Conservation (phyloP, 2,113 vertebrate species). For the Shinisaurus crocodilurus region DNA sequence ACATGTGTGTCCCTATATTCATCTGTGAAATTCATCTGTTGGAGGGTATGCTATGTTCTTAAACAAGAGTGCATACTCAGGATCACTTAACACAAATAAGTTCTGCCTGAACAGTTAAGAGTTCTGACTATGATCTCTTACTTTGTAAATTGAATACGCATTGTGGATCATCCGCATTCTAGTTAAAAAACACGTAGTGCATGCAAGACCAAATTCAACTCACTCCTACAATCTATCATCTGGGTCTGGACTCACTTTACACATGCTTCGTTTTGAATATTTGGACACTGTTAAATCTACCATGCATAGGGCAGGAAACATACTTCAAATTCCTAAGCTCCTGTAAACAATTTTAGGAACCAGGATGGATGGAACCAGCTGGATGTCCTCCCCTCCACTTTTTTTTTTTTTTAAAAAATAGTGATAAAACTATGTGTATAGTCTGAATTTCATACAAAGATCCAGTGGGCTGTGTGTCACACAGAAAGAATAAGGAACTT, state of each 20-base stretch:
- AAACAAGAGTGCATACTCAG: neutral
- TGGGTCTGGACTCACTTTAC: neutral
- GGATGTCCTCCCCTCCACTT: no score
- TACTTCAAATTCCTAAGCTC: neutral
- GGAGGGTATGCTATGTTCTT: neutral
- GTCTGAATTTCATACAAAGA: neutral
- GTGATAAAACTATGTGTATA: neutral
- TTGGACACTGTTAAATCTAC: neutral
- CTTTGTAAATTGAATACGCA: neutral
- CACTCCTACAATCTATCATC: neutral
- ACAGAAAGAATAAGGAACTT: neutral
- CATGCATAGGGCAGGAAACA: neutral
- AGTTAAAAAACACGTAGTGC: neutral
- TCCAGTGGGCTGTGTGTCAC: neutral
- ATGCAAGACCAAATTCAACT: neutral
- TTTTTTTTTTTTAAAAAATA: neutral
- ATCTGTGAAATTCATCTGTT: no score
- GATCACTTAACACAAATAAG: neutral
- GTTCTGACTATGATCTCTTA: neutral
- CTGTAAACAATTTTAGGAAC: slow-evolving; percentile 4
- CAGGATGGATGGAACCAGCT: neutral
- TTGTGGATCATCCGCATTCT: neutral
- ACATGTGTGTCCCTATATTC: no score
- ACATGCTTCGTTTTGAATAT: neutral
- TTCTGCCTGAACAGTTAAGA: neutral